Evolutionary conservation across 1,140 invertebrate species (phyloP).

Genomic region (Subanguina moxae): DNA sequence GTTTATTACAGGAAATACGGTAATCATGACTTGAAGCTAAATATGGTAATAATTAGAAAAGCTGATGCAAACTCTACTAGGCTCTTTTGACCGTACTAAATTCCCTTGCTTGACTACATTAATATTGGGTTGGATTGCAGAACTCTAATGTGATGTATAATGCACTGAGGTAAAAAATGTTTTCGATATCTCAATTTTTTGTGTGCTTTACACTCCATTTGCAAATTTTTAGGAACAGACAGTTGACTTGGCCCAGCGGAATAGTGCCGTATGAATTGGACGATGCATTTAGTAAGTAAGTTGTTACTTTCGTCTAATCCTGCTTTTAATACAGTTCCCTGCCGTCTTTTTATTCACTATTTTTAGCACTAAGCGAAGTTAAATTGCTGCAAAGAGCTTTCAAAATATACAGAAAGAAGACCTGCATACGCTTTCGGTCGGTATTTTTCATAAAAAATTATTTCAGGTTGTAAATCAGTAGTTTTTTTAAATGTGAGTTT

Average conservation of each 20-base stretch:
- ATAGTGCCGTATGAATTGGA: conserved; percentile 55
- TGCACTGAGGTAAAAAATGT: conserved; percentile 18
- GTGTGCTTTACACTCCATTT: neutral
- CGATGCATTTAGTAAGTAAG: conserved; percentile 55
- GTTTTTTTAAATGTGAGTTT: neutral
- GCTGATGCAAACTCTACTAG: too few relatives aligned
- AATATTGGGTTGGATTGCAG: conserved; percentile 19
- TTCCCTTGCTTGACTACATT: neutral
- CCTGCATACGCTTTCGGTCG: conserved; percentile 52
- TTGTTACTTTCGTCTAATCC: conserved; percentile 15
- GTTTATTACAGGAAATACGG: too few relatives aligned
- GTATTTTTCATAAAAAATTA: neutral
- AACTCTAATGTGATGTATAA: conserved; percentile 21
- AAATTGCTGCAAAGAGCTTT: conserved; percentile 51
- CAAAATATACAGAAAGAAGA: conserved; percentile 47
- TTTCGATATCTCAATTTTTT: conserved; percentile 23
- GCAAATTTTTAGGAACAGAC: conserved; percentile 13
- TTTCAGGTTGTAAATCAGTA: neutral
- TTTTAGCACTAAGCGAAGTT: conserved; percentile 48
- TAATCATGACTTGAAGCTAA: too few relatives aligned
- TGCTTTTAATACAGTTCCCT: neutral
- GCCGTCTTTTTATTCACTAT: neutral
- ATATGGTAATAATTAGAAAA: too few relatives aligned
- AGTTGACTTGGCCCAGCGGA: conserved; percentile 42
- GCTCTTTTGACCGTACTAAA: too few relatives aligned